Evolutionary conservation across 2,113 vertebrate genomes (phyloP), one percentile per base, ranked within the genome.

Genomic region (Nycticebus coucang): DNA sequence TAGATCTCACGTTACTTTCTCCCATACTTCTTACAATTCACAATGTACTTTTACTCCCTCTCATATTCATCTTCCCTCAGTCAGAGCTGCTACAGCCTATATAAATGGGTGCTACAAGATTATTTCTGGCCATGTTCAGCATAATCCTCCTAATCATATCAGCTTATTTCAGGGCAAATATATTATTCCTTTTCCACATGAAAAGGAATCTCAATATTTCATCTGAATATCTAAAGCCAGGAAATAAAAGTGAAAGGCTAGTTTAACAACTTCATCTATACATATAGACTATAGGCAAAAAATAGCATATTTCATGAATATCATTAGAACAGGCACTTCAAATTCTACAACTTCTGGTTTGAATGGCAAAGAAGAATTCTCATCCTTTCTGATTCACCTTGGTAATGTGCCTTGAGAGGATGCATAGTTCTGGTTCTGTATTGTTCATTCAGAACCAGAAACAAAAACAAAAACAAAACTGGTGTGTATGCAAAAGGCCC

Each of bases 1-100:
- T 53, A 89, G 53, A 91, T 94, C 62, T 59, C 79, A 94, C 57
- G 22, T 82, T 79, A 79, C 37, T 71, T 85, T 90, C 66, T 64
- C 82, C 55, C 74, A 80, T 41, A 80, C 5, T 80, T 79, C 77
- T 78, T 91, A 71, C 78, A 85, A 71, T 87, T 87, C 80, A 81
- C 22, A 91, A 19, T 80, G 64, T 45, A 95, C 41, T 91, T 64
- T 85, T 77, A 28, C 37, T 78, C 37, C 13, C 37, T 35, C 64
- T 69, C 21, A 50, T 26, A 50, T 5, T 93, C 57, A 62, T n/a
- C 59, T 69, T 50, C 22, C 28, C 26, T 41, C 12, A 81, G 33
- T 22, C 15, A 60, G 17, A 69, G 30, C 35, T 88, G 69, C 37
- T 60, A 95, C n/a, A 62, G 21, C 68, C 3, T 37, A 69, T 33